A percentile compares a stretch with the other conserved stretches of the same genome.
Conservation (phyloP, 2,113 vertebrate species). For the Dolichotis patagonum region DNA sequence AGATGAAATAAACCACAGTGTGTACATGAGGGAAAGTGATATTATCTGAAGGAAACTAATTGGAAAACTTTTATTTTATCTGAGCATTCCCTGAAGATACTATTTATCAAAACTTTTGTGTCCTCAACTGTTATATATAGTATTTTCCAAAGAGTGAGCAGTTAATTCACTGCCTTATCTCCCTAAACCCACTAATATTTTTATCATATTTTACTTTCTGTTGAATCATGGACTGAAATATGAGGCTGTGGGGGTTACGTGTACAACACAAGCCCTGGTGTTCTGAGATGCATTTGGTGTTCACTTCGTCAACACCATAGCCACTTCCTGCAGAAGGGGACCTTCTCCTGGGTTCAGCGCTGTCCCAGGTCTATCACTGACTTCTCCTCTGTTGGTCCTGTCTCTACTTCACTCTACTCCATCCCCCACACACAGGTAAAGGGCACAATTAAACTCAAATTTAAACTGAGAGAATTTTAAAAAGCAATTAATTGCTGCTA, state of each 20-base stretch:
- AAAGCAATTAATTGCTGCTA: not conserved
- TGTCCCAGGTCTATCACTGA: not conserved
- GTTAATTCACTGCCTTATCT: conserved; percentile 72
- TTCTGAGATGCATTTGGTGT: not conserved
- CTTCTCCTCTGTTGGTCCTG: not conserved
- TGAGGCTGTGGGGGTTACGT: not conserved
- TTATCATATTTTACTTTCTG: conserved; percentile 59
- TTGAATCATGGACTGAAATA: conserved; percentile 44
- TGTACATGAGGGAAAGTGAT: conserved; percentile 59
- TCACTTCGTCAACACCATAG: rapidly evolving
- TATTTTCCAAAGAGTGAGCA: conserved; percentile 29
- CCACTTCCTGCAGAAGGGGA: not conserved
- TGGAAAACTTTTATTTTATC: conserved; percentile 71
- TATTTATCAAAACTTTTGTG: conserved; percentile 69
- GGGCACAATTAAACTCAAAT: not conserved
- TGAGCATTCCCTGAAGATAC: conserved; percentile 64
- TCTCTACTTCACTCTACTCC: not conserved
- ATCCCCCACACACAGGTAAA: not conserved
- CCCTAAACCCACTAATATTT: conserved; percentile 49
- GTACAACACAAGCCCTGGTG: not conserved
- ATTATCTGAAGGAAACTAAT: conserved; percentile 74
- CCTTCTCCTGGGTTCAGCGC: not conserved
- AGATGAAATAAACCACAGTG: conserved; percentile 60
- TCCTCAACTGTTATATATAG: conserved; percentile 55
- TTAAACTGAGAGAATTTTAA: conserved; percentile 44